Conservation (phyloP, 2,888 invertebrate genomes). For the Amblyjoppa proteus region DNA sequence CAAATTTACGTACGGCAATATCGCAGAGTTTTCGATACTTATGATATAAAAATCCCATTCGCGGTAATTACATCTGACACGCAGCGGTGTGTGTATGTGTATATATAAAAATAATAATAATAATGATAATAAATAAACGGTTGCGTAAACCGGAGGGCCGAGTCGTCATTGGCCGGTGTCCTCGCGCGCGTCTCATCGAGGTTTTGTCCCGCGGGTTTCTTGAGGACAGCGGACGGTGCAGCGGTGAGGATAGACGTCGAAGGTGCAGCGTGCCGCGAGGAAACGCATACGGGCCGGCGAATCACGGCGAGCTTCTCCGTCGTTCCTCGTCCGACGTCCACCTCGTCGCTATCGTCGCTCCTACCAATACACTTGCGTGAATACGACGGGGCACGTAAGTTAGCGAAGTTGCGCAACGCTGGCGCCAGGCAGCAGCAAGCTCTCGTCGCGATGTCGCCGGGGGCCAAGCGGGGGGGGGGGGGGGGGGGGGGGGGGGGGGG, state of each 20-base stretch:
- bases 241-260: conserved; percentile 27
- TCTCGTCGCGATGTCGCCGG: conserved; percentile 73
- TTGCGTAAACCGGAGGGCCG: conserved; percentile 50
- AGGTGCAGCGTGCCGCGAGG: conserved; percentile 41
- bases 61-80: conserved; percentile 17
- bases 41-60: conserved; percentile 19
- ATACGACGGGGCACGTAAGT: conserved; percentile 52
- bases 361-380: conserved; percentile 7
- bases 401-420: conserved; percentile 79
- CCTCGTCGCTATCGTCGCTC: conserved; percentile 50
- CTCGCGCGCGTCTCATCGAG: conserved; percentile 58
- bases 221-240: conserved; percentile 26
- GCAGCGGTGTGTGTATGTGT: neutral
- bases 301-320: conserved; percentile 32
- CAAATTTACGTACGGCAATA: neutral
- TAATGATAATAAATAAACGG: neutral
- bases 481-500: conserved; percentile 27
- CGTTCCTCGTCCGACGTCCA: conserved; percentile 31
- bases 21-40: conserved; percentile 7
- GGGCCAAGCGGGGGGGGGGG: conserved; percentile 65
- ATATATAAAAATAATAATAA: neutral
- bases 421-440: conserved; percentile 79
- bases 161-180: conserved; percentile 47
- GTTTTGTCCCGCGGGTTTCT: conserved; percentile 50
- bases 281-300: conserved; percentile 27